These are phyloP conservation scores for Abscondita cerata DNA, from an alignment of 2,888 invertebrate genomes.

Conservation along the genomic window DNA sequence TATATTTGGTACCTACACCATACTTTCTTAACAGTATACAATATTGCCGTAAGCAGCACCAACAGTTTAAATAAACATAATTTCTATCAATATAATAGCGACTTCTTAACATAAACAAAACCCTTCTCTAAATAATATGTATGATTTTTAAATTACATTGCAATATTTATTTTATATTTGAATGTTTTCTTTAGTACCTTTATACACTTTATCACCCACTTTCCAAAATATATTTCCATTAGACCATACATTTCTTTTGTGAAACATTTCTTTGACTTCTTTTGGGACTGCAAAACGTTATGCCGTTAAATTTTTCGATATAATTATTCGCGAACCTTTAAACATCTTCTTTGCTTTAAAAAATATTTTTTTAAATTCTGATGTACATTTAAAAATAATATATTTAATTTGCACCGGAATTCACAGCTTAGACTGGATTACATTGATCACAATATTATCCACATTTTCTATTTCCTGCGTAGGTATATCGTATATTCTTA, in stretches of 20 bases:
- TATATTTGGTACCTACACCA: too few species aligned
- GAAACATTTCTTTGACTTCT: too few species aligned
- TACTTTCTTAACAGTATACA: too few species aligned
- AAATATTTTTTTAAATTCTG: background rate
- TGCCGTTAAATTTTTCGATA: background rate
- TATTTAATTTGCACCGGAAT: background rate
- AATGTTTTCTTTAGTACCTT: background rate
- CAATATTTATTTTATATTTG: background rate
- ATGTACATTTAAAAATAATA: background rate
- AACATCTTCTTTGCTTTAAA: background rate
- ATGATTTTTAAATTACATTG: too few species aligned
- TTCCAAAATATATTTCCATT: background rate
- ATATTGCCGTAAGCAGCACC: too few species aligned
- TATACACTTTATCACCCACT: background rate
- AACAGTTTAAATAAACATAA: too few species aligned
- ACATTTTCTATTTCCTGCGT: background rate
- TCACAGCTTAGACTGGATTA: background rate
- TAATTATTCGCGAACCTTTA: background rate
- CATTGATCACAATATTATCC: background rate
- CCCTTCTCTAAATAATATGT: too few species aligned
- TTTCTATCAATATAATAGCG: too few species aligned
- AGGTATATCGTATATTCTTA: background rate
- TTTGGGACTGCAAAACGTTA: background rate
- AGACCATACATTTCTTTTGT: background rate
- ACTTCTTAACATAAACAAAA: too few species aligned